Evolutionary conservation across 2,797 vertebrate genomes (phyloP), one percentile per base, ranked within the genome.

Genomic region (Crax fasciolata): DNA sequence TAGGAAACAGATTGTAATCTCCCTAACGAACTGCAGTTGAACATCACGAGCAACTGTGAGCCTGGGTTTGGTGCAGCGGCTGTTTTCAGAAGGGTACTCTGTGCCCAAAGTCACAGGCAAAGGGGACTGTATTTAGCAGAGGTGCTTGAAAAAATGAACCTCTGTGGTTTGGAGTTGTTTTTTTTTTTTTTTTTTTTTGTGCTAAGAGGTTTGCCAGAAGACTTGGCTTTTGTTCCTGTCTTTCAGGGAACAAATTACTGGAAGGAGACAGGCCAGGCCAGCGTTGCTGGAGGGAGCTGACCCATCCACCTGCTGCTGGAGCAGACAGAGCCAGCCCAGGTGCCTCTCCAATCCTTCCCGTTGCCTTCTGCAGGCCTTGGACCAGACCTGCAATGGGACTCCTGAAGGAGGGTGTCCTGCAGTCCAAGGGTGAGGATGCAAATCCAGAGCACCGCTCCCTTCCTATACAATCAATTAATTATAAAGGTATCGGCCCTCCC

Each of bases 1-100:
- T 67, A 85, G 87, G 93, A 95, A 90, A 68, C 0, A 93, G 90
- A 91, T 87, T 4, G 6, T 49, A n/a, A 89, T 88, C 90, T 88
- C 65, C 24, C 23, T 28, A 77, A 72, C 25, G 44, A 89, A 68
- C 68, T 67, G 61, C 38, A 1, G 68, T 39, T 87, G 25, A 23
- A 49, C 44, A 32, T 59, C 10, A 1, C 1, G 11, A 63, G 67
- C n/a, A 35, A 32, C 17, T 3, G 14, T 4, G 39, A 73, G 17
- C 13, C 1, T 3, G 32, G 30, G 58, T 10, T 32, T 57, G 78
- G 28, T 9, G 18, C 59, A n/a, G 35, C 23, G n/a, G 21, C 32
- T 55, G 7, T 41, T 61, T 79, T 35, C 55, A 55, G 48, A 46
- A 12, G 20, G 7, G 38, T 54, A 9, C 72, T 74, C 57, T 25